These are phyloP conservation scores for Laothoe populi DNA, from an alignment of 2,888 invertebrate genomes.

Conservation along the genomic window DNA sequence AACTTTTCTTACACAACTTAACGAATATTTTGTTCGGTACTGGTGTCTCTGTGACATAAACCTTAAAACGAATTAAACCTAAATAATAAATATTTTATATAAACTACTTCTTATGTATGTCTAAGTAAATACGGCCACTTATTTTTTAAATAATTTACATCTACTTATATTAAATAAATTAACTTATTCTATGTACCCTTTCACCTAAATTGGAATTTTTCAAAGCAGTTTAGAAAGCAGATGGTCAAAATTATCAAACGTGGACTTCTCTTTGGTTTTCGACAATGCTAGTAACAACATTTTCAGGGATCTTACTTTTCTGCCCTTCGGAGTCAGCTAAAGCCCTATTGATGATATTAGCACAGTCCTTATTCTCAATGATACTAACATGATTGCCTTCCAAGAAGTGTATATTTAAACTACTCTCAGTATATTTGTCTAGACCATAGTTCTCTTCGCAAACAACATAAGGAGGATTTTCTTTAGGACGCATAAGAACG, in stretches of 20 bases:
- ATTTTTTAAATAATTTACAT: conserved; percentile 36
- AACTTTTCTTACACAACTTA: conserved; percentile 37
- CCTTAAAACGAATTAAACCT: conserved; percentile 38
- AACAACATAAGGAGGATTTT: conserved; percentile 75
- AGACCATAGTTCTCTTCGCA: conserved; percentile 88
- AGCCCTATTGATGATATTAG: conserved; percentile 85
- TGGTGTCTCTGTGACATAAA: conserved; percentile 59
- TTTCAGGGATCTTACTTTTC: conserved; percentile 55
- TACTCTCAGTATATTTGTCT: conserved; percentile 82
- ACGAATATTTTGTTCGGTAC: conserved; percentile 78
- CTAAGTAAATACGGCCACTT: conserved; percentile 58
- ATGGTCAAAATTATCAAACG: conserved; percentile 39
- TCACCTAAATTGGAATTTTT: conserved; percentile 29
- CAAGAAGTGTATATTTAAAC: conserved; percentile 85
- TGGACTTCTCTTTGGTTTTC: conserved; percentile 63
- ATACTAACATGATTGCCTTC: conserved; percentile 90
- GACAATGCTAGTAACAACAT: conserved; percentile 67
- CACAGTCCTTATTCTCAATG: conserved; percentile 86
- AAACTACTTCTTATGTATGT: too few species aligned
- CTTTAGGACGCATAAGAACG: conserved; percentile 87
- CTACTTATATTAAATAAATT: conserved; percentile 34
- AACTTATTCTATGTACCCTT: conserved; percentile 29
- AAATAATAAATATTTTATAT: conserved; percentile 32
- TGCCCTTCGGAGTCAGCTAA: conserved; percentile 53
- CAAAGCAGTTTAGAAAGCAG: conserved; percentile 25